phyloP scores from a whole-genome alignment of 2,888 invertebrate genomes.

The Carterocephalus palaemon region DNA sequence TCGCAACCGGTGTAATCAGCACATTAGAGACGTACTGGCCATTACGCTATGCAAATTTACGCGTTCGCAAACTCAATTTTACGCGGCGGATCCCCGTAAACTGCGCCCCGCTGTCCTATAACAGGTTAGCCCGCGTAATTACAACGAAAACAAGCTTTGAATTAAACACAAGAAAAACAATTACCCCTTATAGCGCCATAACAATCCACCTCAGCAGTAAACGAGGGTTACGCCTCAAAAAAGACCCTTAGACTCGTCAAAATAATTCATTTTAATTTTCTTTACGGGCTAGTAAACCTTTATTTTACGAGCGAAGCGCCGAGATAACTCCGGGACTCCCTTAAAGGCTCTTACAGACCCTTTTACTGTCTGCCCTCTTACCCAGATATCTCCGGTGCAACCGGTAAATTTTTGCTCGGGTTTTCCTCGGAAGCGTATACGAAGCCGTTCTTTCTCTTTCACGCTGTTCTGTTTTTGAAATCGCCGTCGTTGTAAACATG shows the following conservation, averaged over 20 bases:
- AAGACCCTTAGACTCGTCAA: slow-evolving; percentile 71
- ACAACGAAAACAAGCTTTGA: slow-evolving; percentile 43
- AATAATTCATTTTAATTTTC: slow-evolving; percentile 80
- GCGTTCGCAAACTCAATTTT: slow-evolving; percentile 30
- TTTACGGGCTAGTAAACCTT: slow-evolving; percentile 78
- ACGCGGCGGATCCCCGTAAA: slow-evolving; percentile 30
- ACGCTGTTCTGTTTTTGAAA: too few relatives aligned
- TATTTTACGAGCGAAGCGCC: slow-evolving; percentile 72
- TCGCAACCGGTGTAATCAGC: slow-evolving; percentile 15
- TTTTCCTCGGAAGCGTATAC: too few relatives aligned
- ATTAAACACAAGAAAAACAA: slow-evolving; percentile 59
- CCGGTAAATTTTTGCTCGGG: slow-evolving; percentile 9
- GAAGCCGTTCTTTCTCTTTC: too few relatives aligned
- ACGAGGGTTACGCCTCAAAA: slow-evolving; percentile 43
- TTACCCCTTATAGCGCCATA: slow-evolving; percentile 61
- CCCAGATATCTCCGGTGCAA: slow-evolving; percentile 20
- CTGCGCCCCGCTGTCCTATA: slow-evolving; percentile 33
- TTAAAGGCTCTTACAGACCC: slow-evolving; percentile 63
- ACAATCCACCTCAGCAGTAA: slow-evolving; percentile 61
- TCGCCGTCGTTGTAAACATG: too few relatives aligned
- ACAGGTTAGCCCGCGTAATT: slow-evolving; percentile 42
- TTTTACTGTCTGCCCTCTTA: slow-evolving; percentile 43
- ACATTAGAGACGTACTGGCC: slow-evolving; percentile 12
- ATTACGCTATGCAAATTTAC: slow-evolving; percentile 29
- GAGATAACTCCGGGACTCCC: slow-evolving; percentile 74